Base-by-base conservation (phyloP, 2,113 vertebrate genomes). In the Ageneiosus marmoratus region DNA sequence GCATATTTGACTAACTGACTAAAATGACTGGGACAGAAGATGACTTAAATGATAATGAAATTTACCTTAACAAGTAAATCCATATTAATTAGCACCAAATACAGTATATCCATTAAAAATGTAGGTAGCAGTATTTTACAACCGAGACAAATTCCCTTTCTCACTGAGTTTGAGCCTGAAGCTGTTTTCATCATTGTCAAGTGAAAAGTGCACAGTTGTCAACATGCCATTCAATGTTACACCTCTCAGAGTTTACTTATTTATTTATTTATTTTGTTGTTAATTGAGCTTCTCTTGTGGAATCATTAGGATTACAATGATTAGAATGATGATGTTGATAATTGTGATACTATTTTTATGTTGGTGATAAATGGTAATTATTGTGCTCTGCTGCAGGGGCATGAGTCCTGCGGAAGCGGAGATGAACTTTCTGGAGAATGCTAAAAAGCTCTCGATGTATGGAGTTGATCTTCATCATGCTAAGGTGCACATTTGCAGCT, bases 381-480 rank as follows among this genome's bases (percentile, higher is more conserved):
- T n/a, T 89, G 22, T 88, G 83, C 84, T 87, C 69, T 82, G 48
- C 79, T 32, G 51, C 87, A 99, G 98, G 91, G 98, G 97, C 81
- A 98, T 99, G 97, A 99, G 95, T 81, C 98, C 98, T 0, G 98
- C 97, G 27, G 98, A 99, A 83, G 98, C 98, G 0, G 98, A 99
- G 91, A 96, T 99, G 88, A 98, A 98, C 89, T 99, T 99, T 90
- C 93, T 99, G 65, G 98, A 99, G 93, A 99, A 99, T 0, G 98
- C 96, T 86, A 99, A 99, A 95, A 99, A 99, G 89, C 96, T 99
- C 16, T 99, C 98, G 34, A 99, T 99, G 98, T 99, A 99, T 0
- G 98, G 98, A n/a, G 98, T 99, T 63, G 98, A 99, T 89, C 93
- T 99, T 48, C 98, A 99, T 91, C 97, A 99, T 0, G 98, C 98